These are phyloP conservation scores for Saccostrea echinata DNA, from an alignment of 1,140 invertebrate species.

Conservation along the genomic window DNA sequence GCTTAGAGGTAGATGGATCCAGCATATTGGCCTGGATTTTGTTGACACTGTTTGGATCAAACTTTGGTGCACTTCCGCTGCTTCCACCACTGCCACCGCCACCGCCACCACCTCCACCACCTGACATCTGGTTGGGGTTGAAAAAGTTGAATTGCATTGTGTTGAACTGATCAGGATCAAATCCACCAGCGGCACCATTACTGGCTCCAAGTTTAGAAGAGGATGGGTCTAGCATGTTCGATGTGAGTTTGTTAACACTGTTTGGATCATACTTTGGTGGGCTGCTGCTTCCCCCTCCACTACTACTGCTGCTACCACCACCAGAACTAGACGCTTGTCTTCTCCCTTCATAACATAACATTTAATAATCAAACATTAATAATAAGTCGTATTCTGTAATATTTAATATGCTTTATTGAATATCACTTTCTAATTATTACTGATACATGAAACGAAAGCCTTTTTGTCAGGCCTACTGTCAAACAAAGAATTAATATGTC, in stretches of 20 bases:
- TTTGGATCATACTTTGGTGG: conserved; percentile 52
- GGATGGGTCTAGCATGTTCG: conserved; percentile 52
- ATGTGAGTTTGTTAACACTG: conserved; percentile 49
- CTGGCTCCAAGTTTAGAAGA: conserved; percentile 49
- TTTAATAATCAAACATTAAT: not conserved
- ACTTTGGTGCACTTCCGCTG: conserved; percentile 47
- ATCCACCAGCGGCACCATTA: conserved; percentile 38
- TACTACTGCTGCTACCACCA: not conserved
- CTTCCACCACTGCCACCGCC: conserved; percentile 31
- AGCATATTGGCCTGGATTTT: conserved; percentile 57
- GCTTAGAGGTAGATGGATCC: conserved; percentile 55
- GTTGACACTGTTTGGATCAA: conserved; percentile 58
- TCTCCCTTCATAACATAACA: not conserved
- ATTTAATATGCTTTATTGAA: not conserved
- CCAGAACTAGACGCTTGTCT: not conserved
- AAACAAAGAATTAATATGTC: not conserved
- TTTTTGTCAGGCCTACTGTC: no score
- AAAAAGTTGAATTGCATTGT: conserved; percentile 54
- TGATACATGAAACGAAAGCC: no score
- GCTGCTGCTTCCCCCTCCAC: not conserved
- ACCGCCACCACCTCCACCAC: conserved; percentile 44
- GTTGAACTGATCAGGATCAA: conserved; percentile 55
- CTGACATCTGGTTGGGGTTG: conserved; percentile 48
- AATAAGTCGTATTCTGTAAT: not conserved
- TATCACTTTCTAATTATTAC: no score